Conservation (phyloP, 2,113 vertebrate genomes). For the Bubo blakistoni region DNA sequence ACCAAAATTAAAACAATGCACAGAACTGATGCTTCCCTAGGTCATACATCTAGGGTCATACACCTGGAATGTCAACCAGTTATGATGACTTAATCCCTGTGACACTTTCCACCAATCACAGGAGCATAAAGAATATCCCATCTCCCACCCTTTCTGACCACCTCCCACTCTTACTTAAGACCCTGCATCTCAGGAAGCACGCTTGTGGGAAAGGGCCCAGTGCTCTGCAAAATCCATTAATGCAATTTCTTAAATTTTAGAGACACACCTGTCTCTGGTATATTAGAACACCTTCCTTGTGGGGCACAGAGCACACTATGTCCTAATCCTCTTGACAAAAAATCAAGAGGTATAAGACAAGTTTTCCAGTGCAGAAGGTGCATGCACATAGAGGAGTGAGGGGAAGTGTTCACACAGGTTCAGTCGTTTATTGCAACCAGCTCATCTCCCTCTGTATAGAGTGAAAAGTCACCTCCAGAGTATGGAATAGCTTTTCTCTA, state of each 20-base stretch:
- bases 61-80: background rate
- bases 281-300: background rate
- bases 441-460: background rate
- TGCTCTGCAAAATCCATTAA: background rate
- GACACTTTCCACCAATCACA: background rate
- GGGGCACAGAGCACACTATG: background rate
- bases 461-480: background rate
- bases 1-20: background rate
- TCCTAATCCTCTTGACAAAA: background rate
- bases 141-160: background rate
- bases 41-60: background rate
- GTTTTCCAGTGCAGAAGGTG: background rate
- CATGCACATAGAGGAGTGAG: background rate
- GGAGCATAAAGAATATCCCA: background rate
- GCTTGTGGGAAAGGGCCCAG: background rate
- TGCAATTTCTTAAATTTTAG: background rate
- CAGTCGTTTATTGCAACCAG: background rate
- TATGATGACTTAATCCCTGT: background rate
- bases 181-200: background rate
- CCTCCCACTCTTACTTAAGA: background rate
- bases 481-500: background rate
- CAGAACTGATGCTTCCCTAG: background rate
- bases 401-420: background rate
- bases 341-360: background rate
- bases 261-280: background rate